A percentile compares a stretch with the other conserved stretches of the same genome.
Evolutionary conservation across 2,797 vertebrate genomes (phyloP).

Genomic region (Enteromius trimaculatus): DNA sequence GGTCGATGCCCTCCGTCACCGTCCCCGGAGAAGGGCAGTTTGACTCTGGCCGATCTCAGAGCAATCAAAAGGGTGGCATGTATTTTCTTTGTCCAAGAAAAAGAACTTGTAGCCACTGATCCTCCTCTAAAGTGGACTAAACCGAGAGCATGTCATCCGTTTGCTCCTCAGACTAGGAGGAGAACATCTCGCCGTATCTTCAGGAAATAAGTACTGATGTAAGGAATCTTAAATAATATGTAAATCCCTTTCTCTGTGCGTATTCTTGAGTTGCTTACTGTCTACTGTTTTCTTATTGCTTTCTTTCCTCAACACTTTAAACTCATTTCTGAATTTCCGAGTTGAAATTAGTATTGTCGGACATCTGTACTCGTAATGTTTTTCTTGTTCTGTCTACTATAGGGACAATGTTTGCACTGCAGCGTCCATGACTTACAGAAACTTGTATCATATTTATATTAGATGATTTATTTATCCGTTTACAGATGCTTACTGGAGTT

Average conservation of each 20-base stretch:
- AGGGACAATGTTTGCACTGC: conserved; percentile 59
- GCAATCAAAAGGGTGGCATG: not conserved
- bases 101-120: conserved; percentile 29
- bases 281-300: conserved; percentile 5
- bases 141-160: not conserved
- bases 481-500: conserved; percentile 53
- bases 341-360: conserved; percentile 25
- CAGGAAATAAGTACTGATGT: conserved; percentile 58
- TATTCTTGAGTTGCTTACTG: not conserved
- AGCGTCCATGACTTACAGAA: conserved; percentile 57
- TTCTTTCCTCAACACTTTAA: conserved; percentile 27
- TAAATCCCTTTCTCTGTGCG: conserved; percentile 47
- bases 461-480: conserved; percentile 71
- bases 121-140: conserved; percentile 26
- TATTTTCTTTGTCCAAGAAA: not conserved
- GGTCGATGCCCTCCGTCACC: not conserved
- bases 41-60: conserved; percentile 14
- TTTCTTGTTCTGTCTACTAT: conserved; percentile 37
- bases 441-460: conserved; percentile 69
- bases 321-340: conserved; percentile 26
- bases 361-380: conserved; percentile 36
- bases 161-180: conserved; percentile 14
- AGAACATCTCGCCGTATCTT: conserved; percentile 49
- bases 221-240: conserved; percentile 43
- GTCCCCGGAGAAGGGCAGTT: not conserved